A percentile compares a stretch with the other conserved stretches of the same genome.
These are phyloP conservation scores for Lytechinus pictus DNA, from an alignment of 35 echinoderm and acorn worm genomes.

Conservation along the genomic window DNA sequence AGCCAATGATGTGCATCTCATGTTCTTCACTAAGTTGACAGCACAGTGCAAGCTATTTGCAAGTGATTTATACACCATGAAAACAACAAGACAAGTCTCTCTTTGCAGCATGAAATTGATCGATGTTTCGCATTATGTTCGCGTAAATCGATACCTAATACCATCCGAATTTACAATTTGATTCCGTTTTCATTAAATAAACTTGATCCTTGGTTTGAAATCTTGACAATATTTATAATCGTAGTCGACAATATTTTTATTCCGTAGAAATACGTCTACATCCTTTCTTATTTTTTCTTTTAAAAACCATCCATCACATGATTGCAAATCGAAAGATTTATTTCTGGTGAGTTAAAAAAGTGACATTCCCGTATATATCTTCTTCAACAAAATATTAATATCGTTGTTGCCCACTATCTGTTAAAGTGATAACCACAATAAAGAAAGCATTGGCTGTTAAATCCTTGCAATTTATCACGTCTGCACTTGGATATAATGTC, in stretches of 20 bases:
- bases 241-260: too few relatives aligned
- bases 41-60: neutral
- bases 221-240: neutral
- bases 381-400: too few relatives aligned
- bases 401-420: too few relatives aligned
- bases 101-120: conserved; percentile 1
- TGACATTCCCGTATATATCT: too few relatives aligned
- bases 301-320: neutral
- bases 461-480: too few relatives aligned
- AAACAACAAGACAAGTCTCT: neutral
- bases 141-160: neutral
- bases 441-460: too few relatives aligned
- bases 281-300: neutral
- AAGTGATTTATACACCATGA: conserved; percentile 7
- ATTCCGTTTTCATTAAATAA: neutral
- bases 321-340: too few relatives aligned
- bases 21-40: neutral
- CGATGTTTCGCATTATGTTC: neutral
- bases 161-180: neutral
- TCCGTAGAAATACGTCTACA: neutral
- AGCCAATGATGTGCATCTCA: neutral
- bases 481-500: too few relatives aligned
- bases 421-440: neutral
- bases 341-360: too few relatives aligned
- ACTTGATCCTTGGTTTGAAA: neutral